Percentiles rank a stretch among this genome's conserved stretches.
Evolutionary conservation across 2,888 invertebrate species (phyloP).

Genomic region (Aleiodes testaceus): DNA sequence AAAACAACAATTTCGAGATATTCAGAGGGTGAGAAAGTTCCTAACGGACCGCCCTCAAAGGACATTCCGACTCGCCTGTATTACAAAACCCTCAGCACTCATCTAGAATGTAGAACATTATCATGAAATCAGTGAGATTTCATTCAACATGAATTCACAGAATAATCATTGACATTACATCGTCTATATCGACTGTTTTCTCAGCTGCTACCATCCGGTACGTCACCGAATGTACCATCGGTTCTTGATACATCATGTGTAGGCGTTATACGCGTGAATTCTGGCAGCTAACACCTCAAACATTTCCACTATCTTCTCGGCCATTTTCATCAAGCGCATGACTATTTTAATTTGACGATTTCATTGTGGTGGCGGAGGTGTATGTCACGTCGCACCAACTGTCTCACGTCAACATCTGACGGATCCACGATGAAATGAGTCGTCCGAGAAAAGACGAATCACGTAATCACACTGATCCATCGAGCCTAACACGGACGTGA

Average conservation of each 20-base stretch:
- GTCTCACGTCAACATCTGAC: conserved; percentile 45
- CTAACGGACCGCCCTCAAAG: too few species aligned
- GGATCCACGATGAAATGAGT: conserved; percentile 42
- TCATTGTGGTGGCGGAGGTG: conserved; percentile 49
- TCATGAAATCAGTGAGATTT: conserved; percentile 13
- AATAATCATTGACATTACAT: conserved; percentile 21
- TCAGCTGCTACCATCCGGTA: conserved; percentile 51
- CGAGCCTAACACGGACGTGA: conserved; percentile 8
- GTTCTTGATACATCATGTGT: conserved; percentile 44
- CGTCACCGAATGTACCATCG: conserved; percentile 40
- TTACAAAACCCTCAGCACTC: too few species aligned
- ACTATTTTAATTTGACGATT: conserved; percentile 57
- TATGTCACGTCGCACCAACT: conserved; percentile 40
- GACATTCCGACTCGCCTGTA: too few species aligned
- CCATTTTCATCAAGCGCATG: conserved; percentile 15
- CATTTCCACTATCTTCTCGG: conserved; percentile 4
- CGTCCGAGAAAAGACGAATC: conserved; percentile 37
- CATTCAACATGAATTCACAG: background rate
- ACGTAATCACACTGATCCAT: conserved; percentile 42
- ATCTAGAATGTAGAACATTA: too few species aligned
- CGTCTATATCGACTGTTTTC: conserved; percentile 37
- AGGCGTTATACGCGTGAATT: conserved; percentile 43
- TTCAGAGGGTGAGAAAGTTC: background rate
- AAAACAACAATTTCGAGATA: background rate
- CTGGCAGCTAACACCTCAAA: conserved; percentile 40